Base-by-base conservation (phyloP, 1,140 invertebrate species). In the Nymphalis io region DNA sequence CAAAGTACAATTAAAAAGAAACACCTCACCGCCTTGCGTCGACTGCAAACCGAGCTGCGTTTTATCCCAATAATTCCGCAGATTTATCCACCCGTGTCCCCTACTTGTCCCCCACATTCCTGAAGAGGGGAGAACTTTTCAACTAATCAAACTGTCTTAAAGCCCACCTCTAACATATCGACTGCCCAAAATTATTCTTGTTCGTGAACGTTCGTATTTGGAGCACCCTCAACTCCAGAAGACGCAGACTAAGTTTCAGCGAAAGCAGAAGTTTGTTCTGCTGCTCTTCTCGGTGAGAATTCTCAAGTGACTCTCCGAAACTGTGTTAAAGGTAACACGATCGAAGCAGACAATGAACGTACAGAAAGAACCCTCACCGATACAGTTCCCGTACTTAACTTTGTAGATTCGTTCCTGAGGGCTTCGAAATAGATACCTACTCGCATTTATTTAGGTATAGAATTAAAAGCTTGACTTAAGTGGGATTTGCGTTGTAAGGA, bases 131-230 rank as follows among this genome's bases (percentile, higher is more conserved):
- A 75, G 51, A 85, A 85, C 67, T 84, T 80, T 75, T 74, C 70
- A 87, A 87, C 80, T 83, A 85, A 88, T 88, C 84, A 86, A 87
- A 87, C 79, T 84, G 82, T 83, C 82, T 87, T 82, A 80, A 82
- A 75, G 75, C 70, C 75, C 82, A 78, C 81, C 76, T 76, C 74
- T 72, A 60, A 81, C 81, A 76, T 78, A 84, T 83, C 81, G 79
- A 81, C 79, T 81, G 79, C 33, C 78, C 78, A 60, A 79, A 82
- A 86, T 83, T 81, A 83, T 76, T 76, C 72, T 74, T 74, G 70
- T 77, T 70, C 60, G 38, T 39, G 53, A 61, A 23, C 20, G 44
- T 40, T 51, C 44, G 44, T 42, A 42, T 42, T 64, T 46, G 42
- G 23, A 53, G 46, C 6, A 51, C 60, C n/a, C 46, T 44, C 46